Evolutionary conservation across 2,888 invertebrate species (phyloP).

Genomic region (Ectobius pallidus): DNA sequence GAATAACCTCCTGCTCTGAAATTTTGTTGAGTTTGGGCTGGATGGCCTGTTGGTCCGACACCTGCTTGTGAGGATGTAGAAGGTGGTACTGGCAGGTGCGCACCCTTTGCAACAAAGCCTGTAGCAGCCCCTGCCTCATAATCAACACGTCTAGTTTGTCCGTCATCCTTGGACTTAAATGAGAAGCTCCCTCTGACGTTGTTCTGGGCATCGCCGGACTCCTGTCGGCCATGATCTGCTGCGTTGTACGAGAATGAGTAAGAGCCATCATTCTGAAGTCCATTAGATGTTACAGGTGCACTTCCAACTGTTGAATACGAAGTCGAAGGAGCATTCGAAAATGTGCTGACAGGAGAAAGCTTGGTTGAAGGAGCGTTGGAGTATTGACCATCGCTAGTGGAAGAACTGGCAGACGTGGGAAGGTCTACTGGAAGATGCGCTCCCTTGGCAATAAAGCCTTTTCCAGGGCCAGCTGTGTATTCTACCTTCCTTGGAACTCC

Average conservation of each 20-base stretch:
- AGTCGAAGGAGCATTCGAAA: not conserved
- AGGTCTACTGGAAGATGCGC: conserved; percentile 45
- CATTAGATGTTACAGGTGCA: no score
- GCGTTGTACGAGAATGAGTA: conserved; percentile 51
- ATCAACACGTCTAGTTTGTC: conserved; percentile 41
- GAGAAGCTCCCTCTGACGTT: conserved; percentile 47
- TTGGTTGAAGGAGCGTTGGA: not conserved
- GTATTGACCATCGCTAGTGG: not conserved
- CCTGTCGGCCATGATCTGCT: conserved; percentile 50
- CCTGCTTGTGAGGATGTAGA: not conserved
- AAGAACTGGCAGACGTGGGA: conserved; percentile 12
- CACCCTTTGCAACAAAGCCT: conserved; percentile 46
- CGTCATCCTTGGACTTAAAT: conserved; percentile 46
- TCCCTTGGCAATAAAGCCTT: conserved; percentile 44
- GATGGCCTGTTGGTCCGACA: conserved; percentile 5
- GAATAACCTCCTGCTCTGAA: conserved; percentile 51
- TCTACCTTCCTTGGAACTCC: conserved; percentile 44
- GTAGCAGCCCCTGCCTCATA: conserved; percentile 46
- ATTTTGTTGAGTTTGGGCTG: conserved; percentile 50
- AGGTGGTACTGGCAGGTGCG: conserved; percentile 43
- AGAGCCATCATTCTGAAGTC: conserved; percentile 45
- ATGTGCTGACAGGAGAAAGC: not conserved
- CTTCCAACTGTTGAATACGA: not conserved
- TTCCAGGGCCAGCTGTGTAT: conserved; percentile 46
- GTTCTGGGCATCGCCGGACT: conserved; percentile 51